Evolutionary conservation across 2,888 invertebrate genomes (phyloP).

Genomic region (Drosophila setosimentum): DNA sequence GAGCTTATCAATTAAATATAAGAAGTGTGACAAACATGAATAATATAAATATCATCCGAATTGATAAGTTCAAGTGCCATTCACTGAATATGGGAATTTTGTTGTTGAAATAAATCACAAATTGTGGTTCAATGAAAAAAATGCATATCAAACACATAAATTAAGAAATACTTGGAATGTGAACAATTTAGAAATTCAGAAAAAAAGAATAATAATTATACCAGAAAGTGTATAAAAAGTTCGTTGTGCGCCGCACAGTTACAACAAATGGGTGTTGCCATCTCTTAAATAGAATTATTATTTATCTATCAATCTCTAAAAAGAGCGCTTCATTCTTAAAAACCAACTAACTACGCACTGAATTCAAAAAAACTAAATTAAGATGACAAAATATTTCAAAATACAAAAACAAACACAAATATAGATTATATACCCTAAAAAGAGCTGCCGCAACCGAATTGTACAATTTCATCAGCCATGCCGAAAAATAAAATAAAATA

Average conservation of each 20-base stretch:
- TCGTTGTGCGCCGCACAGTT: not conserved
- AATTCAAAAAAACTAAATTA: conserved; percentile 45
- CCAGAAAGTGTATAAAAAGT: not conserved
- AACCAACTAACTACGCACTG: conserved; percentile 58
- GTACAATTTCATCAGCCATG: conserved; percentile 74
- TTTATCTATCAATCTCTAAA: not conserved
- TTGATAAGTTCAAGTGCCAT: conserved; percentile 46
- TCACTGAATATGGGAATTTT: conserved; percentile 12
- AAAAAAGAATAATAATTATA: not conserved
- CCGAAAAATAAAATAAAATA: conserved; percentile 17
- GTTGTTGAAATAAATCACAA: conserved; percentile 10
- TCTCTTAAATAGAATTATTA: conserved; percentile 1
- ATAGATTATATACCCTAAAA: conserved; percentile 10
- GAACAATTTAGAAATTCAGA: not conserved
- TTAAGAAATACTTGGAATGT: not conserved
- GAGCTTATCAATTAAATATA: conserved; percentile 37
- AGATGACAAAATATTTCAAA: conserved; percentile 44
- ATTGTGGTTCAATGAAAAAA: conserved; percentile 8
- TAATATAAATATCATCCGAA: conserved; percentile 32
- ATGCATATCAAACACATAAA: not conserved
- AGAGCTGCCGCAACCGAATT: conserved; percentile 54
- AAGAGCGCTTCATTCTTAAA: conserved; percentile 57
- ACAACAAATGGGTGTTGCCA: not conserved
- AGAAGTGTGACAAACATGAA: conserved; percentile 34
- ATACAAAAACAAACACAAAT: conserved; percentile 6